Conservation (phyloP, 2,797 vertebrate species). For the Melanotaenia maccullochi region DNA sequence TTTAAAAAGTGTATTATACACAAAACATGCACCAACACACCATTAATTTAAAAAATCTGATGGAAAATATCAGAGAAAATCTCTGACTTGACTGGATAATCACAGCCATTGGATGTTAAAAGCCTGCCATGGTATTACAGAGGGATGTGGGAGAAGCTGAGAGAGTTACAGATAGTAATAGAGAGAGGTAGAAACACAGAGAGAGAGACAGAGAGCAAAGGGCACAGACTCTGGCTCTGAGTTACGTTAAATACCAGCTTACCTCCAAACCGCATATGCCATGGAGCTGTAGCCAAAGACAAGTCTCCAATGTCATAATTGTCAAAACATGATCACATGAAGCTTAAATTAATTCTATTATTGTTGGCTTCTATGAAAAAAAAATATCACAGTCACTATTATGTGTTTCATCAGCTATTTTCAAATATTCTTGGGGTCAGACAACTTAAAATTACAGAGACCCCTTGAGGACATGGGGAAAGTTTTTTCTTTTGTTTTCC, state of each 20-base stretch:
- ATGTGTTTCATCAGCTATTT: conserved; percentile 47
- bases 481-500: no score
- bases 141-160: conserved; percentile 53
- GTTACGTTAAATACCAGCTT: conserved; percentile 61
- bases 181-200: conserved; percentile 34
- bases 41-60: conserved; percentile 72
- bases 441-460: conserved; percentile 1
- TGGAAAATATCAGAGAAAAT: conserved; percentile 72
- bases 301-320: conserved; percentile 65
- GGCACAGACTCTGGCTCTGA: conserved; percentile 57
- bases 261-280: conserved; percentile 64
- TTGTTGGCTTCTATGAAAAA: conserved; percentile 35
- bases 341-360: conserved; percentile 40
- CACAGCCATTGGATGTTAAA: conserved; percentile 73
- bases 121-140: conserved; percentile 54
- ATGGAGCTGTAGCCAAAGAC: conserved; percentile 64
- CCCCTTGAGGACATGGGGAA: no score
- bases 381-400: conserved; percentile 28
- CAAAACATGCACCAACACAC: conserved; percentile 60
- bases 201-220: conserved; percentile 53
- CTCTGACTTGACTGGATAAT: conserved; percentile 73
- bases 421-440: background rate
- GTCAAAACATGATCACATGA: conserved; percentile 65
- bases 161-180: conserved; percentile 47
- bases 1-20: conserved; percentile 59